A percentile compares a stretch with the other conserved stretches of the same genome.
Evolutionary conservation across 2,888 invertebrate species (phyloP).

Genomic region (Oscheius myriophilus): DNA sequence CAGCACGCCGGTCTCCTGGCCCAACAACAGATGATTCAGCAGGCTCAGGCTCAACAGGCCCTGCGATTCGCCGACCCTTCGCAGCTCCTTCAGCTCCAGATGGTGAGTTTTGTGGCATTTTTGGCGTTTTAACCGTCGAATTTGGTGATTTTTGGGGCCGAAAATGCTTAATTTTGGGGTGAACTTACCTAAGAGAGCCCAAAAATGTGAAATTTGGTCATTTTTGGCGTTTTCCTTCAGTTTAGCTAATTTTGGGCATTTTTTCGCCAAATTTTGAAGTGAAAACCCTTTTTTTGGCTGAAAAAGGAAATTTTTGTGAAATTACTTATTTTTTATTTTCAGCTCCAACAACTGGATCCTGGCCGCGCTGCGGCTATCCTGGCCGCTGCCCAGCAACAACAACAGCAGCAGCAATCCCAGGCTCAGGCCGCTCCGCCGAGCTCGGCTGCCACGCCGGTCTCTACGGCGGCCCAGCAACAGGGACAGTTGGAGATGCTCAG

Average conservation of each 20-base stretch:
- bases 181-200: too few species aligned
- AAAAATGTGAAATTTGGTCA: too few species aligned
- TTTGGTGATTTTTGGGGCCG: background rate
- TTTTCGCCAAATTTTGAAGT: too few species aligned
- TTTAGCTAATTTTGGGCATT: too few species aligned
- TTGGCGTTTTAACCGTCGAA: background rate
- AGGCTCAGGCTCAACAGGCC: conserved; percentile 7
- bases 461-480: conserved; percentile 1
- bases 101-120: background rate
- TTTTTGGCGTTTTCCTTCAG: too few species aligned
- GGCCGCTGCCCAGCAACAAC: background rate
- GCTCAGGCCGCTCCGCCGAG: conserved; percentile 1
- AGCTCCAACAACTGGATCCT: conserved; percentile 4
- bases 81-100: conserved; percentile 23
- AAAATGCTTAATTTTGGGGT: too few species aligned
- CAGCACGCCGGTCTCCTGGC: background rate
- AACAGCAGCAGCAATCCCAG: conserved; percentile 8
- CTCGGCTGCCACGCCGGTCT: background rate
- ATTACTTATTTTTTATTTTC: background rate
- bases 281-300: too few species aligned
- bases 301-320: too few species aligned
- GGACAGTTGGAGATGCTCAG: conserved; percentile 20
- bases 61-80: conserved; percentile 9
- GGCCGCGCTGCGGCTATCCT: conserved; percentile 2
- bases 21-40: conserved; percentile 20